A percentile compares a stretch with the other conserved stretches of the same genome.
These are phyloP conservation scores for Pan troglodytes DNA, from an alignment of 2,113 vertebrate species.

Conservation along the genomic window NHGRI_mPanTro3-v2.1_pri NC_072408.2:30835001-30835500, in stretches of 20 bases:
- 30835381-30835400: too few relatives aligned
- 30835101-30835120: slow-evolving; percentile 53
- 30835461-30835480: too few relatives aligned
- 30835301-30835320: slow-evolving; percentile 31
- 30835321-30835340: slow-evolving; percentile 2
- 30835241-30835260: not conserved
- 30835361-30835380: not conserved
- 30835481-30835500: too few relatives aligned
- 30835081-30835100: not conserved
- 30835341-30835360: slow-evolving; percentile 18
- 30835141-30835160: not conserved
- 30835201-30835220: not conserved
- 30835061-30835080: slow-evolving; percentile 17
- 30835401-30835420: too few relatives aligned
- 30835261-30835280: not conserved
- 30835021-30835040: slow-evolving; percentile 6
- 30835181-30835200: not conserved
- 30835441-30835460: too few relatives aligned
- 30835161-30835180: slow-evolving; percentile 29
- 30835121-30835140: not conserved
- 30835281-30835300: not conserved
- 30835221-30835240: slow-evolving; percentile 31
- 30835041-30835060: not conserved
- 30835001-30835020: not conserved
- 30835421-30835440: too few relatives aligned